Conservation (phyloP, 1,140 invertebrate species). For the Drosophila equinoxialis region DNA sequence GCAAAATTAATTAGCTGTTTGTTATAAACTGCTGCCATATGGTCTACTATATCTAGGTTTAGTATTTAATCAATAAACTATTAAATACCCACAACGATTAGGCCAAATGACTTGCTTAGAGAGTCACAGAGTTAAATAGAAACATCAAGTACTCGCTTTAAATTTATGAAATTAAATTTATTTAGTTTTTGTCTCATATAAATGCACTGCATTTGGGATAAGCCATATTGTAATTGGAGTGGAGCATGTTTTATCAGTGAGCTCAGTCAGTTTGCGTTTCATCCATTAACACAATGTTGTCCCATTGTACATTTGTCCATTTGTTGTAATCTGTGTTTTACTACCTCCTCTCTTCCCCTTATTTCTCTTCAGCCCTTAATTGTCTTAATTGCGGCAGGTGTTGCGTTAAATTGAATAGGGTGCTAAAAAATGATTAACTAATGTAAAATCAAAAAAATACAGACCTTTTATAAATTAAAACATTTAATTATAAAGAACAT, state of each 20-base stretch:
- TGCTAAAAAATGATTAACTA: too few species aligned
- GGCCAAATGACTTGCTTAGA: too few species aligned
- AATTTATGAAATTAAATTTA: not conserved
- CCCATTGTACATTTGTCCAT: slow-evolving; percentile 2
- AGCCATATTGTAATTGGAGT: slow-evolving; percentile 33
- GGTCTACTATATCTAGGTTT: not conserved
- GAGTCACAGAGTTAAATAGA: too few species aligned
- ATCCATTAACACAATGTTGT: slow-evolving; percentile 35
- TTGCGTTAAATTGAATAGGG: too few species aligned
- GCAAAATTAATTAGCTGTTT: not conserved
- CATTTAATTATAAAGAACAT: too few species aligned
- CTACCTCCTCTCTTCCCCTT: not conserved
- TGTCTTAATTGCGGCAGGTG: too few species aligned
- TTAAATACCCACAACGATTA: not conserved
- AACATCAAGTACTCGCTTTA: not conserved
- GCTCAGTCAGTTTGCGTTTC: slow-evolving; percentile 26
- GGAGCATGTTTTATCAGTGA: slow-evolving; percentile 42
- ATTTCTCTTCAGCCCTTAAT: not conserved
- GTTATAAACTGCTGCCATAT: not conserved
- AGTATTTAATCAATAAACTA: not conserved
- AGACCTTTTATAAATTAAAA: too few species aligned
- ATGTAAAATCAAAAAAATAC: too few species aligned
- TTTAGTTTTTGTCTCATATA: not conserved
- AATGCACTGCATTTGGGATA: not conserved
- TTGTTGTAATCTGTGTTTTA: slow-evolving; percentile 18